These are phyloP conservation scores for Chironex yamaguchii DNA, from an alignment of 30 jellyfish, hydroid and myxozoan genomes.

Conservation along the genomic window DNA sequence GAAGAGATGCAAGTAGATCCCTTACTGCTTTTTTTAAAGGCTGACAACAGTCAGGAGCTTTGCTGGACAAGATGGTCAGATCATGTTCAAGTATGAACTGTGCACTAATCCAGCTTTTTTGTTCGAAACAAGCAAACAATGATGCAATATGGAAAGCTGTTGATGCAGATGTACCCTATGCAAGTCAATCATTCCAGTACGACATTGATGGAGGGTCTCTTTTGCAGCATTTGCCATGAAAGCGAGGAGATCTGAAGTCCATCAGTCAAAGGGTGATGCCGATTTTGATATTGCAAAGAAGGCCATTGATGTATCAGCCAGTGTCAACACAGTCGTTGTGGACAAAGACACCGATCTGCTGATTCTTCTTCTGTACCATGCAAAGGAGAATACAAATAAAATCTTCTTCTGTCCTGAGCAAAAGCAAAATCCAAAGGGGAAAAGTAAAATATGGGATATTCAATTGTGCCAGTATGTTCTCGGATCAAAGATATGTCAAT, in stretches of 20 bases:
- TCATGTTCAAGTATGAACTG: background rate
- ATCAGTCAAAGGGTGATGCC: background rate
- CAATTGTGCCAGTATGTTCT: too few relatives aligned
- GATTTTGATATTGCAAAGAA: background rate
- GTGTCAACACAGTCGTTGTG: background rate
- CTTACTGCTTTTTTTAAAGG: background rate
- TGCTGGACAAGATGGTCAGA: too few relatives aligned
- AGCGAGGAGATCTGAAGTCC: background rate
- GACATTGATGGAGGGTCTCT: background rate
- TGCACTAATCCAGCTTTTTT: background rate
- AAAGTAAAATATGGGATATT: too few relatives aligned
- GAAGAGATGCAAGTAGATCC: background rate
- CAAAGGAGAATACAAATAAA: too few relatives aligned
- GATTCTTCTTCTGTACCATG: background rate
- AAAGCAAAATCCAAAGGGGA: too few relatives aligned
- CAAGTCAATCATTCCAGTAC: background rate
- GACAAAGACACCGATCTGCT: slow-evolving; percentile 2
- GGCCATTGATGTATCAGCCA: too few relatives aligned
- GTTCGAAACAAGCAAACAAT: background rate
- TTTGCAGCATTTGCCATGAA: background rate
- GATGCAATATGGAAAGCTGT: background rate
- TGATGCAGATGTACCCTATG: background rate
- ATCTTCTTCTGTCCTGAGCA: too few relatives aligned
- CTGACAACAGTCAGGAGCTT: background rate
- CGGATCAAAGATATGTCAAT: too few relatives aligned